Conservation (phyloP, 1,140 invertebrate genomes). For the Lepidurus packardi region DNA sequence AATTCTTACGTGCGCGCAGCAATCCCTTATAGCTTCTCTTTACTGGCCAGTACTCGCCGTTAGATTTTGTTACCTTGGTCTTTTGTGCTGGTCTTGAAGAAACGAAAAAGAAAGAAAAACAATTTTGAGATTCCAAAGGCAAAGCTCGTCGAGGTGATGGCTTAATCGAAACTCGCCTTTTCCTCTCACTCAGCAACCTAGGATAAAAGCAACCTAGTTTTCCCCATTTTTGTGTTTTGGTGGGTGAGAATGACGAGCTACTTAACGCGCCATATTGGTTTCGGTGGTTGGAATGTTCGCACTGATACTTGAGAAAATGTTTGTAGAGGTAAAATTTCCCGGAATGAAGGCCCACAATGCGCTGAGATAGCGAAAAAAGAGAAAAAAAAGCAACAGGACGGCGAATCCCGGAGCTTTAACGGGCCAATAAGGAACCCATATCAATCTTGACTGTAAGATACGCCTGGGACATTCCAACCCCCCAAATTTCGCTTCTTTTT, state of each 20-base stretch:
- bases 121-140: neutral
- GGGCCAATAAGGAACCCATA: slow-evolving; percentile 4
- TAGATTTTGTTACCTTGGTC: too few species aligned
- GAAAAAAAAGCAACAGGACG: neutral
- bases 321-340: neutral
- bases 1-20: too few species aligned
- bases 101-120: neutral
- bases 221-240: neutral
- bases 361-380: neutral
- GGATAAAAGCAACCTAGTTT: neutral
- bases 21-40: too few species aligned
- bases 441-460: slow-evolving; percentile 10
- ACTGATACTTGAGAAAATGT: slow-evolving; percentile 6
- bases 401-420: neutral
- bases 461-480: neutral
- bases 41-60: too few species aligned
- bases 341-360: neutral
- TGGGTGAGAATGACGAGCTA: slow-evolving; percentile 15
- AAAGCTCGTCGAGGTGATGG: neutral
- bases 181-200: neutral
- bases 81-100: neutral
- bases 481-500: neutral
- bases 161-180: slow-evolving; percentile 15
- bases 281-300: slow-evolving; percentile 8
- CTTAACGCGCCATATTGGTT: slow-evolving; percentile 9